Evolutionary conservation across 2,113 vertebrate species (phyloP).

Genomic region (Pseudopodoces humilis): DNA sequence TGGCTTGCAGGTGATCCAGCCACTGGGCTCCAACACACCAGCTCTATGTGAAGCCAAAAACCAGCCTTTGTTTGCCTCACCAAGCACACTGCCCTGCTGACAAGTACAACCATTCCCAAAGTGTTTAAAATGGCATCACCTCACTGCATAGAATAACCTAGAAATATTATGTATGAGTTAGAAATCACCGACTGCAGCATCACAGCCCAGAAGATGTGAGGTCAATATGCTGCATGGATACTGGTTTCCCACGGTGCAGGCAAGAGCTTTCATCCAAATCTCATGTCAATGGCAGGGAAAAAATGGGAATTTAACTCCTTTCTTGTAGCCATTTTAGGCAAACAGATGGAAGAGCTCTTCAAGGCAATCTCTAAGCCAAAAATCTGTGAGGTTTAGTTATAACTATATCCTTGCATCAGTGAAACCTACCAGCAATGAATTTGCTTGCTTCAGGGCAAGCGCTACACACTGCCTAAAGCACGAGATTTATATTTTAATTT

Average conservation of each 20-base stretch:
- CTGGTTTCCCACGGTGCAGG: rapidly evolving
- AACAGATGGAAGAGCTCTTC: not conserved
- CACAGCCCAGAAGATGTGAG: not conserved
- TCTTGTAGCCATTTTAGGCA: not conserved
- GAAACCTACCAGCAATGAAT: not conserved
- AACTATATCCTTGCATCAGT: not conserved
- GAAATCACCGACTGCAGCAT: not conserved
- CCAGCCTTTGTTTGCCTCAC: not conserved
- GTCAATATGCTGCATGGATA: not conserved
- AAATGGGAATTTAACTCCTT: not conserved
- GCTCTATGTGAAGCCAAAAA: not conserved
- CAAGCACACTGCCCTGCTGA: not conserved
- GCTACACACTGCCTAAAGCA: not conserved
- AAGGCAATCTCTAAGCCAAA: not conserved
- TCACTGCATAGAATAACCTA: not conserved
- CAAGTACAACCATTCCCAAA: not conserved
- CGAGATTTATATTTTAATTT: not conserved
- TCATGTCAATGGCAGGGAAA: not conserved
- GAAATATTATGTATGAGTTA: not conserved
- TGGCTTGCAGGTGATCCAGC: not conserved
- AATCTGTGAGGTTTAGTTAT: not conserved
- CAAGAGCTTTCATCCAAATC: not conserved
- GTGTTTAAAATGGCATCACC: not conserved
- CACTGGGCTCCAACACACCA: not conserved
- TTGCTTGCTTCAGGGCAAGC: not conserved